phyloP scores from a whole-genome alignment of 2,113 vertebrate species.

The Gambusia holbrooki region DNA sequence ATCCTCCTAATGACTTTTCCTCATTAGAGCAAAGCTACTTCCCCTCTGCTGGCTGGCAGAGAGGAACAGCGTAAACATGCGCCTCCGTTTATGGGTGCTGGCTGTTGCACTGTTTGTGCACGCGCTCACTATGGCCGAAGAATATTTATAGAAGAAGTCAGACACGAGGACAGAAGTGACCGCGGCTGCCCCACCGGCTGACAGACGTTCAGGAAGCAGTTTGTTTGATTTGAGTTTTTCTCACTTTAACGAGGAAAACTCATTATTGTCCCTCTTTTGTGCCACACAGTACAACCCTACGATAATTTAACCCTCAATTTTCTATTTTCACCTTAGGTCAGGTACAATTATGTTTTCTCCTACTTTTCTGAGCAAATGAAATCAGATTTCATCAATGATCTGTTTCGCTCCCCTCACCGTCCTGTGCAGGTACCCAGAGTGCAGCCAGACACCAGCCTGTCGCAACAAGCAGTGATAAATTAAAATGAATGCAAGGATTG shows the following conservation, averaged over 20 bases:
- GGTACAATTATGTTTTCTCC: not conserved
- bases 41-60: conserved; percentile 15
- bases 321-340: not conserved
- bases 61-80: conserved; percentile 20
- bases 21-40: conserved; percentile 18
- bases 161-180: conserved; percentile 18
- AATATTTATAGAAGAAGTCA: conserved; percentile 50
- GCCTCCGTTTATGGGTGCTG: not conserved
- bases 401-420: too few relatives aligned
- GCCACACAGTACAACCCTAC: not conserved
- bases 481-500: too few relatives aligned
- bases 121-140: not conserved
- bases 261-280: not conserved
- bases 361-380: too few relatives aligned
- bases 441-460: too few relatives aligned
- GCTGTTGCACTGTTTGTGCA: not conserved
- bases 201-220: not conserved
- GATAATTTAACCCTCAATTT: not conserved
- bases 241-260: too few relatives aligned
- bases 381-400: too few relatives aligned
- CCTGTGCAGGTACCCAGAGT: too few relatives aligned
- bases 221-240: not conserved
- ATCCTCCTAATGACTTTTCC: not conserved
- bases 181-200: conserved; percentile 9
- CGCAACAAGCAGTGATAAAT: too few relatives aligned